Conservation (phyloP, 2,888 invertebrate species). For the Xanthostigma xanthostigma region DNA sequence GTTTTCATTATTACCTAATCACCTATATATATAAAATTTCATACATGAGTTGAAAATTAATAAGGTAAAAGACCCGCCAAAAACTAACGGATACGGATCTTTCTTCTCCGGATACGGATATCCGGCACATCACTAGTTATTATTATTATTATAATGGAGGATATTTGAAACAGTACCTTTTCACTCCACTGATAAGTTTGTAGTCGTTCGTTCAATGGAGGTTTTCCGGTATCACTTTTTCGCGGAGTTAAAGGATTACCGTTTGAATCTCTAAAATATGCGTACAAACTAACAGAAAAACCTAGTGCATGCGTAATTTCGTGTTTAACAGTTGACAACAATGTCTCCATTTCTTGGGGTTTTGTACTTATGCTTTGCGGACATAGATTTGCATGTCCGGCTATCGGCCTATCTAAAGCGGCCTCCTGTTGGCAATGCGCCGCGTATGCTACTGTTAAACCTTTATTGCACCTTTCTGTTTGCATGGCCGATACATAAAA, state of each 20-base stretch:
- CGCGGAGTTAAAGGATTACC: slow-evolving; percentile 77
- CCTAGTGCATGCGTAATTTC: slow-evolving; percentile 96
- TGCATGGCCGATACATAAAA: slow-evolving; percentile 92
- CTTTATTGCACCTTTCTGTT: slow-evolving; percentile 82
- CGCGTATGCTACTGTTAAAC: slow-evolving; percentile 89
- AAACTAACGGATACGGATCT: too few relatives aligned
- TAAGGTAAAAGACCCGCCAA: too few relatives aligned
- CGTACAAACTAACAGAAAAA: slow-evolving; percentile 92
- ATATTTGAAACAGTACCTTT: slow-evolving; percentile 44
- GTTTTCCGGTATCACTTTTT: slow-evolving; percentile 73
- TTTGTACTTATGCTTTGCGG: slow-evolving; percentile 87
- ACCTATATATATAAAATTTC: too few relatives aligned
- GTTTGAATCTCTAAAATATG: slow-evolving; percentile 84
- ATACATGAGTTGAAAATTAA: too few relatives aligned
- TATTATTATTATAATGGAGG: too few relatives aligned
- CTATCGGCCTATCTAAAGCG: slow-evolving; percentile 62
- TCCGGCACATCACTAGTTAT: too few relatives aligned
- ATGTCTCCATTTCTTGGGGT: slow-evolving; percentile 76
- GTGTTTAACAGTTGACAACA: slow-evolving; percentile 93
- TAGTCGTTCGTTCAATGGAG: slow-evolving; percentile 72
- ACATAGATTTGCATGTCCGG: slow-evolving; percentile 89
- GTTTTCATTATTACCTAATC: too few relatives aligned
- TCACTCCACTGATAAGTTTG: slow-evolving; percentile 93
- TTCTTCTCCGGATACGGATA: too few relatives aligned
- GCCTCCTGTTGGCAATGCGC: slow-evolving; percentile 97